Base-by-base conservation (phyloP, 2,888 invertebrate genomes). In the Eupithecia subfuscata region DNA sequence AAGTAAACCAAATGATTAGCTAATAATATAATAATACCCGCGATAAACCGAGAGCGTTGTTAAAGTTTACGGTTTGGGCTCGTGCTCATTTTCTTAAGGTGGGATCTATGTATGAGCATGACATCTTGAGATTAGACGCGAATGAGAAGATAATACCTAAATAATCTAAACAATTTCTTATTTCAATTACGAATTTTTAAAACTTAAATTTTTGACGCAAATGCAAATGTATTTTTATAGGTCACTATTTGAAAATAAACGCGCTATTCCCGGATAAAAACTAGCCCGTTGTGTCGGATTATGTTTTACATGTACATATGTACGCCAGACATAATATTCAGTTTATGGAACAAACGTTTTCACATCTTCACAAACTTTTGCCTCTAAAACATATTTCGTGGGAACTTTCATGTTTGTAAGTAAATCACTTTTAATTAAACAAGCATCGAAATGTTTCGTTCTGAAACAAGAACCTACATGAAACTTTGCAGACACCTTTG, bases 401-500 rank as follows among this genome's bases (percentile, higher is more conserved):
- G n/a, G n/a, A 48, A 16, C 0, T 18, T 48, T 48, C 7, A n/a
- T 48, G 18, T 8, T 18, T n/a, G 18, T 48, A 7, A 52, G 7
- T 18, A 43, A 14, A 1, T 18, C 8, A 22, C 11, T 60, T 60
- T 25, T 14, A 60, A 60, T 25, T 14, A 11, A 22, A 60, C 25
- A 60, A 25, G 56, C 56, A 60, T 14, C 12, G 14, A 25, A 25
- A 22, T 60, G 22, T 22, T 56, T 56, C 56, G 22, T 56, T 22
- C 22, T 12, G 22, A 56, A 52, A 60, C 22, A 22, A 64, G 25
- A 64, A 18, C 64, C 34, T 18, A 30, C 63, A 69, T 73, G 48
- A 30, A 79, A 78, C 70, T 77, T 79, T 8, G 70, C 68, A 78
- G 71, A 78, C 75, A 78, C 71, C 77, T 78, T 75, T 78, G 79